Conservation (phyloP, 2,797 vertebrate genomes). For the Halcyon chelicuti region DNA sequence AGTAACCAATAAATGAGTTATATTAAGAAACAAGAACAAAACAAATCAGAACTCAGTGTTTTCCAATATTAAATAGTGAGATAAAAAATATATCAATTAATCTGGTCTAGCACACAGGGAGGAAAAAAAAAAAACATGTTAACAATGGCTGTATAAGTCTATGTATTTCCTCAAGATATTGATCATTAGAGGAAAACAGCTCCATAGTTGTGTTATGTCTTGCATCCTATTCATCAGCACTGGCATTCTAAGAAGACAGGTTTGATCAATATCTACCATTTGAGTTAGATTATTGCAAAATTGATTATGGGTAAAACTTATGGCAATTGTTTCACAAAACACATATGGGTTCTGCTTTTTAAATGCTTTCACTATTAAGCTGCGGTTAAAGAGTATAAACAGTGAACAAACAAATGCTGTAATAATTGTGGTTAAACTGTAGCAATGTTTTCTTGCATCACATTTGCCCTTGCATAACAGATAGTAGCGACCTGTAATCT, state of each 20-base stretch:
- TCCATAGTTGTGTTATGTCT: not conserved
- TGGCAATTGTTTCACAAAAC: not conserved
- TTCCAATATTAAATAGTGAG: not conserved
- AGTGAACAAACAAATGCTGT: not conserved
- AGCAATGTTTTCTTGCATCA: not conserved
- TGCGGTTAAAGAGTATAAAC: not conserved
- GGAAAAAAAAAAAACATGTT: not conserved
- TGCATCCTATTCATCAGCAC: conserved; percentile 20
- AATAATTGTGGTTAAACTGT: not conserved
- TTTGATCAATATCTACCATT: conserved; percentile 18
- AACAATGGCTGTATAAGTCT: not conserved
- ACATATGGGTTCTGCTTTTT: accelerated
- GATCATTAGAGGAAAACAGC: not conserved
- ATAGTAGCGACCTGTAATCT: not conserved
- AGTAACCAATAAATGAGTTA: not conserved
- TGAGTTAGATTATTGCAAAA: conserved; percentile 40
- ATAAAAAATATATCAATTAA: not conserved
- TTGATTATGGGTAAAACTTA: conserved; percentile 1
- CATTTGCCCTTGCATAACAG: not conserved
- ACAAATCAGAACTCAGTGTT: not conserved
- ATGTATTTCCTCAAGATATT: not conserved
- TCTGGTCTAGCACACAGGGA: not conserved
- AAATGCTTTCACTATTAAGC: not conserved
- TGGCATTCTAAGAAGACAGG: not conserved
- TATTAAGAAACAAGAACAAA: not conserved